Evolutionary conservation across 2,888 invertebrate species (phyloP).

Genomic region (Ernsta delagoae): DNA sequence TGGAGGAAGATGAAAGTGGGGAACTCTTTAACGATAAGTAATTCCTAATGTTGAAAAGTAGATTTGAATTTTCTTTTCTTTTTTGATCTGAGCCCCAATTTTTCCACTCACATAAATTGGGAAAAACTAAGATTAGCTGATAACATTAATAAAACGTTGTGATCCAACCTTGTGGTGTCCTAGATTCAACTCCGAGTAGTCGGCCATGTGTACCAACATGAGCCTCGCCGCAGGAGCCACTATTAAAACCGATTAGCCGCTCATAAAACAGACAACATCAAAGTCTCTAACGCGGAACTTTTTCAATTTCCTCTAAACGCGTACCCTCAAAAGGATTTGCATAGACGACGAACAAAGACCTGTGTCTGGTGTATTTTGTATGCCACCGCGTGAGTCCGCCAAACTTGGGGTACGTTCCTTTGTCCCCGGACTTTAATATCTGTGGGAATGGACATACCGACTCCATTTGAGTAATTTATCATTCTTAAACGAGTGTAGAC

Average conservation of each 20-base stretch:
- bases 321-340: slow-evolving; percentile 80
- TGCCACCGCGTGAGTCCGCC: slow-evolving; percentile 77
- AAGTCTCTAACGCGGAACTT: slow-evolving; percentile 70
- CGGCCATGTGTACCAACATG: slow-evolving; percentile 3
- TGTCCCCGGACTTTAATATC: slow-evolving; percentile 80
- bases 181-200: background rate
- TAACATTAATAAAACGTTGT: background rate
- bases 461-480: slow-evolving; percentile 83
- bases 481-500: slow-evolving; percentile 82
- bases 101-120: no score
- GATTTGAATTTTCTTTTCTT: no score
- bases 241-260: slow-evolving; percentile 53
- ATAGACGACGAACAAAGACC: slow-evolving; percentile 67
- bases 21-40: background rate
- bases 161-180: slow-evolving; percentile 16
- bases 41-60: no score
- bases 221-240: slow-evolving; percentile 40
- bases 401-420: slow-evolving; percentile 69
- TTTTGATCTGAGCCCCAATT: no score
- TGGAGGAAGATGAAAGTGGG: background rate
- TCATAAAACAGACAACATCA: slow-evolving; percentile 67
- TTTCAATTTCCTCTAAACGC: slow-evolving; percentile 75
- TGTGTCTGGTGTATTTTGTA: slow-evolving; percentile 76
- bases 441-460: slow-evolving; percentile 84
- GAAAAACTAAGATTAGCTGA: background rate